A percentile compares a stretch with the other conserved stretches of the same genome.
These are phyloP conservation scores for Mesitornis unicolor DNA, from an alignment of 2,113 vertebrate species.

Conservation along the genomic window DNA sequence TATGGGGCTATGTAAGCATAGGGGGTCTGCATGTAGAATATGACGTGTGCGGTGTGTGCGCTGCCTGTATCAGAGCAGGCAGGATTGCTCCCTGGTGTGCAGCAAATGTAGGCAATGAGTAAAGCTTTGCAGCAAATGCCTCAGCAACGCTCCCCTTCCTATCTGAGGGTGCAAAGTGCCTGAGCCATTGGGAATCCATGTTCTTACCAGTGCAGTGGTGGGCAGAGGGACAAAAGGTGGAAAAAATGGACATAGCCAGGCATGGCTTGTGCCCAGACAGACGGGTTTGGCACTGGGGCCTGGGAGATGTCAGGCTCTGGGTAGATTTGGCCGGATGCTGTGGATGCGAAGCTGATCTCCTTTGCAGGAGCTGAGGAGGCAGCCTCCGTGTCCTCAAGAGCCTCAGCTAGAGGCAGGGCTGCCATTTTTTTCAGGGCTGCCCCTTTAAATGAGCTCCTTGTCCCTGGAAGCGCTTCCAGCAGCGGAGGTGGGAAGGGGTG, in stretches of 20 bases:
- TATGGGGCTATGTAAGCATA: neutral
- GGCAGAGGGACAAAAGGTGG: slow-evolving; percentile 4
- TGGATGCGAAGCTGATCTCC: neutral
- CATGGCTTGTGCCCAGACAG: neutral
- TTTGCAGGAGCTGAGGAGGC: neutral
- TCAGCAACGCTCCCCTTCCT: neutral
- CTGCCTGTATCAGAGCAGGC: neutral
- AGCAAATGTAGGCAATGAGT: neutral
- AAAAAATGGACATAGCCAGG: neutral
- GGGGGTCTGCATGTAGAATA: neutral
- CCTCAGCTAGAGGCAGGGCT: neutral
- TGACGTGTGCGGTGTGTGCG: neutral
- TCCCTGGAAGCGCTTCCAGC: slow-evolving; percentile 17
- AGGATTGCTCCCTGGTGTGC: slow-evolving; percentile 19
- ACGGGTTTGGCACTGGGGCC: neutral
- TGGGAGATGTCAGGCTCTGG: neutral
- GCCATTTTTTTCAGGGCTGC: neutral
- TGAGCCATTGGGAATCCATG: neutral
- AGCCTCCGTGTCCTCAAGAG: neutral
- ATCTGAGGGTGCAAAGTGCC: neutral
- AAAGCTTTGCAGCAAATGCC: slow-evolving; percentile 23
- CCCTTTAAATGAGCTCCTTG: slow-evolving; percentile 26
- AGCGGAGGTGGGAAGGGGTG: neutral
- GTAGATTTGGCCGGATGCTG: neutral
- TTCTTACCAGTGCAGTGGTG: neutral